Conservation (phyloP, 2,888 invertebrate genomes). For the Epirrhoe tristata region DNA sequence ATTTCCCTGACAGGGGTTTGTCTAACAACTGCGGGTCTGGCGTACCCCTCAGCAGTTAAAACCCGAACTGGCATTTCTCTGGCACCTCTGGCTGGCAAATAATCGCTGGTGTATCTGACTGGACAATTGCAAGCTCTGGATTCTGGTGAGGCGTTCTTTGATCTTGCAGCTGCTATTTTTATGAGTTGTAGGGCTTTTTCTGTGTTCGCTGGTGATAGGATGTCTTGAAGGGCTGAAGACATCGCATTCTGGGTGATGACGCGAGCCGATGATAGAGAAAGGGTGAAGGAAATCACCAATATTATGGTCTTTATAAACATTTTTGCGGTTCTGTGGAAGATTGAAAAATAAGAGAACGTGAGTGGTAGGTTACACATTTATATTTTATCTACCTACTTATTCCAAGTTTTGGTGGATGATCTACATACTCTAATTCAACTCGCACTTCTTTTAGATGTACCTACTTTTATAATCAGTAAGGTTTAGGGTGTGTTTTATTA, state of each 20-base stretch:
- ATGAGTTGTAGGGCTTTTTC: conserved; percentile 50
- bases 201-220: conserved; percentile 51
- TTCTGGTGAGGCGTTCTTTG: conserved; percentile 10
- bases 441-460: too few relatives aligned
- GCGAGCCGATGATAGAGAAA: conserved; percentile 34
- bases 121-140: conserved; percentile 5
- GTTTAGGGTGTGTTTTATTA: too few relatives aligned
- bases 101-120: conserved; percentile 15
- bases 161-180: conserved; percentile 32
- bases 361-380: too few relatives aligned
- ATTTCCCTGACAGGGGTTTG: conserved; percentile 17
- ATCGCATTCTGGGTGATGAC: conserved; percentile 39
- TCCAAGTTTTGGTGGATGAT: too few relatives aligned
- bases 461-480: too few relatives aligned
- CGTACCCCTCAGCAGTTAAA: conserved; percentile 20
- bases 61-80: conserved; percentile 16
- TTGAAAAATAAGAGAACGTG: background rate
- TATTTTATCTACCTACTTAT: too few relatives aligned
- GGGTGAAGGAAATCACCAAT: conserved; percentile 10
- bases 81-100: conserved; percentile 21
- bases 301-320: conserved; percentile 17
- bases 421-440: too few relatives aligned
- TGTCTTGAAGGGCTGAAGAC: conserved; percentile 49
- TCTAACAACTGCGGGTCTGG: conserved; percentile 15
- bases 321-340: conserved; percentile 28